Percentiles rank a stretch among this genome's conserved stretches.
phyloP scores from a whole-genome alignment of 92 coral and sea anemone species.

The Chrysogorgia sp. region DNA sequence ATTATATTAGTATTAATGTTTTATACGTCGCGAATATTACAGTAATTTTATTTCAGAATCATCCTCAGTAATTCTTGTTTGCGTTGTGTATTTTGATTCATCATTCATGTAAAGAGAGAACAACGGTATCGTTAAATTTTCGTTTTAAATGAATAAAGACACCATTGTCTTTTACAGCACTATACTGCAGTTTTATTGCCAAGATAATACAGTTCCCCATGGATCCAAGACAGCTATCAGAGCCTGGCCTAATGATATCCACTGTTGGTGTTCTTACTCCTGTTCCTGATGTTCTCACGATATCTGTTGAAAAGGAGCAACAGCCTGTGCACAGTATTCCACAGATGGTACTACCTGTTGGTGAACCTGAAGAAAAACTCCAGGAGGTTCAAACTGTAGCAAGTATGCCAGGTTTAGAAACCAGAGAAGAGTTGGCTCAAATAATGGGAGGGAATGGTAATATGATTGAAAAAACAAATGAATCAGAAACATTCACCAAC shows the following conservation, averaged over 20 bases:
- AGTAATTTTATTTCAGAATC: no score
- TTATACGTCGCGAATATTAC: no score
- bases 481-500: conserved; percentile 11
- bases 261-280: conserved; percentile 38
- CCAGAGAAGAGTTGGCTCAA: conserved; percentile 23
- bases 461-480: not conserved
- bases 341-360: conserved; percentile 20
- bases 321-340: conserved; percentile 1
- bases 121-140: no score
- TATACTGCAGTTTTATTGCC: no score
- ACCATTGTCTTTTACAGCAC: no score
- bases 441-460: conserved; percentile 13
- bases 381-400: conserved; percentile 21
- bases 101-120: no score
- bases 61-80: no score
- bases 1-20: no score
- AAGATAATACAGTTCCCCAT: not conserved
- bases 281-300: conserved; percentile 39
- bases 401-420: not conserved
- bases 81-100: no score
- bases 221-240: conserved; percentile 38
- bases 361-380: conserved; percentile 33
- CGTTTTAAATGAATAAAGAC: no score
- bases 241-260: conserved; percentile 32
- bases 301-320: conserved; percentile 41